A percentile compares a stretch with the other conserved stretches of the same genome.
These are phyloP conservation scores for Onychostoma macrolepis DNA, from an alignment of 2,113 vertebrate genomes.

Conservation along the genomic window DNA sequence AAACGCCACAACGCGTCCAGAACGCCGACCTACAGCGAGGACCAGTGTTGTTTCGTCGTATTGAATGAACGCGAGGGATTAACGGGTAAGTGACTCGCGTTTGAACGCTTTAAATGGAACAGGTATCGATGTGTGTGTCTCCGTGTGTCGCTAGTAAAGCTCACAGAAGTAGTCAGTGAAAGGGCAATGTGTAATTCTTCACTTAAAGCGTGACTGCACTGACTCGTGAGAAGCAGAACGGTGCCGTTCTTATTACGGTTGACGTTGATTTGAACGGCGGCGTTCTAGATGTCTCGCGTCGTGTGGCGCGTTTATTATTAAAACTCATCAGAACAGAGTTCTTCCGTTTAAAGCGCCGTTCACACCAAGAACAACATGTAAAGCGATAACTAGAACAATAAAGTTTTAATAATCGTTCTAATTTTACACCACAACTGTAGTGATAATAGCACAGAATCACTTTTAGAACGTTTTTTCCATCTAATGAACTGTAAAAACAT, in stretches of 20 bases:
- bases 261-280: neutral
- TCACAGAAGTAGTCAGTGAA: neutral
- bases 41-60: neutral
- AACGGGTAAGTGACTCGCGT: slow-evolving; percentile 21
- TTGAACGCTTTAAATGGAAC: slow-evolving; percentile 9
- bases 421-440: no score
- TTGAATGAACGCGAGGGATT: slow-evolving; percentile 5
- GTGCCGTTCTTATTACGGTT: neutral
- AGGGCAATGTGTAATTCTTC: neutral
- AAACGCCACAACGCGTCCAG: neutral
- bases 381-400: no score
- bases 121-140: neutral
- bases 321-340: neutral
- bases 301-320: neutral
- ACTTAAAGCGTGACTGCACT: neutral
- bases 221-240: slow-evolving; percentile 3
- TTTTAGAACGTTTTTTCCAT: neutral
- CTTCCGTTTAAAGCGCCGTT: neutral
- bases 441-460: neutral
- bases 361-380: no score
- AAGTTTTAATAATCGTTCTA: no score
- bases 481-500: neutral
- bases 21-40: neutral
- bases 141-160: neutral
- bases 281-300: neutral